Conservation (phyloP, 1,140 invertebrate genomes). For the Zaprionus inermis region DNA sequence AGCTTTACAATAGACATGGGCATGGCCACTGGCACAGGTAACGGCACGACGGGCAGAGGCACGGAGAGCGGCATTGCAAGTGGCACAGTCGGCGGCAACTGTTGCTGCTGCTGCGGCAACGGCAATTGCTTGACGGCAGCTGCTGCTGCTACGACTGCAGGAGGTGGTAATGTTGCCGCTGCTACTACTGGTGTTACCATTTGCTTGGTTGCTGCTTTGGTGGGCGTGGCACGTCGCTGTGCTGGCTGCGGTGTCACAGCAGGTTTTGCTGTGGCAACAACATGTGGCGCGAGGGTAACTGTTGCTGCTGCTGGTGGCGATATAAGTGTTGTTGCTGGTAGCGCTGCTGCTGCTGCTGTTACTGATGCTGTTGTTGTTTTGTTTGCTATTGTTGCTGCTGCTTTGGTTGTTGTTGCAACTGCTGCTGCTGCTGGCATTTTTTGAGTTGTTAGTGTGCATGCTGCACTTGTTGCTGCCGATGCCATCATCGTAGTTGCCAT, state of each 20-base stretch:
- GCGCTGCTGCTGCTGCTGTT: slow-evolving; percentile 1
- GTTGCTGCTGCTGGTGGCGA: background rate
- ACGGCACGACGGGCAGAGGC: slow-evolving; percentile 3
- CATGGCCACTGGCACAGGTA: background rate
- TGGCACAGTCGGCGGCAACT: slow-evolving; percentile 9
- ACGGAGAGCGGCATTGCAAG: slow-evolving; percentile 28
- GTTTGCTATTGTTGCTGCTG: background rate
- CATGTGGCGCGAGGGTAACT: background rate
- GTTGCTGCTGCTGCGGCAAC: background rate
- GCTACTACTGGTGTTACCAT: slow-evolving; percentile 32
- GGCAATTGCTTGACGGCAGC: slow-evolving; percentile 43
- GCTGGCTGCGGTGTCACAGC: background rate
- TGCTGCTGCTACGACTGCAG: slow-evolving; percentile 18
- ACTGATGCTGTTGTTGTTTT: background rate
- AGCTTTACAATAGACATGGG: slow-evolving; percentile 23
- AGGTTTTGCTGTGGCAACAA: slow-evolving; percentile 11
- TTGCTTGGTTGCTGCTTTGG: slow-evolving; percentile 67
- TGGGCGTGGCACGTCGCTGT: slow-evolving; percentile 50
- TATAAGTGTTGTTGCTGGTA: slow-evolving; percentile 3
- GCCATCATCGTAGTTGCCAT: background rate
- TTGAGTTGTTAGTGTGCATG: background rate
- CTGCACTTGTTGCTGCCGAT: background rate
- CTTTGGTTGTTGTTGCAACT: background rate
- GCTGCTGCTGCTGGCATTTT: background rate
- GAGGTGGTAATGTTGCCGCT: background rate